Conservation (phyloP, 2,888 invertebrate genomes). For the Ornithoptera priamus region DNA sequence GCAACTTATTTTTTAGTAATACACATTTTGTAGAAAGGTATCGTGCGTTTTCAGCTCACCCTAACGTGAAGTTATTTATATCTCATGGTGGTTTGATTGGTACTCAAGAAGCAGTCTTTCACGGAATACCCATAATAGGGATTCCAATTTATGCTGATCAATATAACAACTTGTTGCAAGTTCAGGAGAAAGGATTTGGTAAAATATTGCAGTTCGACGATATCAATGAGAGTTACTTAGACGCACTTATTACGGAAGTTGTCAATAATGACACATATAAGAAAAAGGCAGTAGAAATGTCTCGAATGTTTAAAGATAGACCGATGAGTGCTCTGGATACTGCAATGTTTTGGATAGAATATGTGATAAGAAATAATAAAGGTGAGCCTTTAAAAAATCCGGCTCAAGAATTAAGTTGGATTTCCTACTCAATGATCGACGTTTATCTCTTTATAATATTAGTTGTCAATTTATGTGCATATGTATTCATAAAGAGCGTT, state of each 20-base stretch:
- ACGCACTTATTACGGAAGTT: constrained; percentile 53
- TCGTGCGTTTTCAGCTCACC: constrained; percentile 64
- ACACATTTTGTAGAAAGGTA: not conserved
- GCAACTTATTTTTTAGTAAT: too few relatives aligned
- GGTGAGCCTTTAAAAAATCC: constrained; percentile 75
- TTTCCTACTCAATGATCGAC: constrained; percentile 68
- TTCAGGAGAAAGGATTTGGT: constrained; percentile 63
- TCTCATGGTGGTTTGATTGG: constrained; percentile 84
- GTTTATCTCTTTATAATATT: constrained; percentile 55
- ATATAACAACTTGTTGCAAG: constrained; percentile 69
- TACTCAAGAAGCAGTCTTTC: constrained; percentile 80
- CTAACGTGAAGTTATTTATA: constrained; percentile 80
- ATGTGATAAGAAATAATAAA: constrained; percentile 79
- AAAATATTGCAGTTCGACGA: constrained; percentile 65
- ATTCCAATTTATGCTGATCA: constrained; percentile 76
- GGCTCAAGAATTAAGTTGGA: constrained; percentile 62
- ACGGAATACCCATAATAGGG: constrained; percentile 80
- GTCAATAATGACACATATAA: constrained; percentile 57
- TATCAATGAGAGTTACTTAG: constrained; percentile 62
- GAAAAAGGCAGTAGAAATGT: constrained; percentile 59
- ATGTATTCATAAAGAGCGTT: constrained; percentile 32
- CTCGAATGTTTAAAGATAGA: constrained; percentile 74
- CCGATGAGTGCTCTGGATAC: constrained; percentile 73
- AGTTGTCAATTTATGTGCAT: constrained; percentile 32
- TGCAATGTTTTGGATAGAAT: constrained; percentile 79